Percentiles rank a stretch among this genome's conserved stretches.
phyloP scores from a whole-genome alignment of 2,113 vertebrate genomes.

The Dipodomys ordii region DNA sequence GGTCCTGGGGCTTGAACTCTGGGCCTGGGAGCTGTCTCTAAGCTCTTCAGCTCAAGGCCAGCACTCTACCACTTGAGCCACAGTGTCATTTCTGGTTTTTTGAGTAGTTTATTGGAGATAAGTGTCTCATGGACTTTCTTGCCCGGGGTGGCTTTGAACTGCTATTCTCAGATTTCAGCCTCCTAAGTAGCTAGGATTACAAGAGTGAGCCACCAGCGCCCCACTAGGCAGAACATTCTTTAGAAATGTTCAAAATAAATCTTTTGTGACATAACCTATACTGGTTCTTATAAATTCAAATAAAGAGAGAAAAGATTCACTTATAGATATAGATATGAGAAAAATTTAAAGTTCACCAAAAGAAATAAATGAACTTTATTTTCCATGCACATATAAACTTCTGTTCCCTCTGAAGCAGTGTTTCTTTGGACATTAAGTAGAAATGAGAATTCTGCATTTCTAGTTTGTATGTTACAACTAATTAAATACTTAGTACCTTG shows the following conservation, averaged over 20 bases:
- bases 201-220: no score
- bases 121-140: no score
- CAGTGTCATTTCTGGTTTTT: no score
- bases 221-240: neutral
- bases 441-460: slow-evolving; percentile 69
- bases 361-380: slow-evolving; percentile 18
- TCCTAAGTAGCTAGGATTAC: no score
- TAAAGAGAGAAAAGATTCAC: neutral
- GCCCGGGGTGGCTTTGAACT: no score
- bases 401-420: neutral
- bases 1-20: no score
- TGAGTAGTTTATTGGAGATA: no score
- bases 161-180: no score
- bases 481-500: slow-evolving; percentile 79
- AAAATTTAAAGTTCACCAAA: slow-evolving; percentile 42
- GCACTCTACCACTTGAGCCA: no score
- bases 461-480: slow-evolving; percentile 79
- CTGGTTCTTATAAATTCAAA: slow-evolving; percentile 28
- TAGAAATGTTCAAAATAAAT: slow-evolving; percentile 45
- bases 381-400: neutral
- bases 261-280: slow-evolving; percentile 16
- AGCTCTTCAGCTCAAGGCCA: no score
- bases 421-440: slow-evolving; percentile 53
- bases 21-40: no score
- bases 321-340: neutral